Percentiles rank a stretch among this genome's conserved stretches.
Evolutionary conservation across 2,888 invertebrate species (phyloP).

Genomic region (Limenitis arthemis): DNA sequence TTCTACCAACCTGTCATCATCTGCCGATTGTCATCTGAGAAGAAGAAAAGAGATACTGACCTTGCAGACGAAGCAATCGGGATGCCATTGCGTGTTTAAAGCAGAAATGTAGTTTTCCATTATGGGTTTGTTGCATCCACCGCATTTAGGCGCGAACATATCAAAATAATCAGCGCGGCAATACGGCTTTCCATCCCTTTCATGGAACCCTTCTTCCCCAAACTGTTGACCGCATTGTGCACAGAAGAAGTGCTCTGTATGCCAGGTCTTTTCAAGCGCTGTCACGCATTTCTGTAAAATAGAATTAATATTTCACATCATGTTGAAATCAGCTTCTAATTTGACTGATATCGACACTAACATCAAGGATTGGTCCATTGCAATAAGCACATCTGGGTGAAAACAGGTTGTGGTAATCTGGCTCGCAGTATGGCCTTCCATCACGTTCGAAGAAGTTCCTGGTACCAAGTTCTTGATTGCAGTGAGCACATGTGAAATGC

Average conservation of each 20-base stretch:
- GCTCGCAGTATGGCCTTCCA: constrained; percentile 97
- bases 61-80: constrained; percentile 98
- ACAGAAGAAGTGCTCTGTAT: constrained; percentile 99
- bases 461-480: constrained; percentile 96
- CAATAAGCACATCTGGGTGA: constrained; percentile 99
- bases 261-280: constrained; percentile 97
- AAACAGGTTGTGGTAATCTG: constrained; percentile 98
- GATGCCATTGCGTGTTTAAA: constrained; percentile 97
- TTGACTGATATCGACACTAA: constrained; percentile 65
- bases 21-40: constrained; percentile 3
- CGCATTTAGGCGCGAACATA: constrained; percentile 98
- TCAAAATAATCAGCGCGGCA: constrained; percentile 97
- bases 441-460: constrained; percentile 99
- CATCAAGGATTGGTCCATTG: constrained; percentile 98
- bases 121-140: constrained; percentile 95
- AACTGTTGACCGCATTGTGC: constrained; percentile 97
- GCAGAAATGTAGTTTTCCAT: constrained; percentile 99
- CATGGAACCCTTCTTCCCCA: constrained; percentile 98
- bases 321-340: background rate
- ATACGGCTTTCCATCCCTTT: constrained; percentile 95
- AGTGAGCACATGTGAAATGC: constrained; percentile 98
- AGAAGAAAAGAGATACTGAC: constrained; percentile 73
- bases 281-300: constrained; percentile 96
- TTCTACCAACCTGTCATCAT: constrained; percentile 30
- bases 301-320: constrained; percentile 15